These are phyloP conservation scores for Euthynnus affinis DNA, from an alignment of 2,797 vertebrate species.

Conservation along the genomic window DNA sequence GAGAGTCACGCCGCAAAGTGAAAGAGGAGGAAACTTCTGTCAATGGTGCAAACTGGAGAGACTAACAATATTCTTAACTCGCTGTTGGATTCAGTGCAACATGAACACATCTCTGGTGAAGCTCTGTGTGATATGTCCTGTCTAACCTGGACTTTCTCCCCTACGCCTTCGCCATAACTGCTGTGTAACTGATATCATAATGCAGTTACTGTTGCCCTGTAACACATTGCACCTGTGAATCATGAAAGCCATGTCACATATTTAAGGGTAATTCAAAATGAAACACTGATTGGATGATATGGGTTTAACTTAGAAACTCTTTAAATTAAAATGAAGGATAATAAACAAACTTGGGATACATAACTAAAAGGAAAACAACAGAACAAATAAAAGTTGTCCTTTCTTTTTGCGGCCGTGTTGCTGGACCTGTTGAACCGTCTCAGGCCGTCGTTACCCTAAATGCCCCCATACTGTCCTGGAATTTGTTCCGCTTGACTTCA, in stretches of 20 bases:
- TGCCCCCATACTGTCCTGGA: not conserved
- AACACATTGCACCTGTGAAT: not conserved
- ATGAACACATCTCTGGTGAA: not conserved
- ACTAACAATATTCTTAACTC: conserved; percentile 3
- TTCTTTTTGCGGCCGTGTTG: not conserved
- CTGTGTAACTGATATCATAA: not conserved
- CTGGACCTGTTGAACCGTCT: not conserved
- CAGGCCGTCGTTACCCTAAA: conserved; percentile 6
- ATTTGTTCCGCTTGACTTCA: conserved; percentile 40
- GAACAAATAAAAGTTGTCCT: no score
- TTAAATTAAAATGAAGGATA: not conserved
- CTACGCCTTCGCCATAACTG: no score
- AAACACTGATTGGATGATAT: not conserved
- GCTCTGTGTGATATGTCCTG: not conserved
- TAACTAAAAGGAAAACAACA: not conserved
- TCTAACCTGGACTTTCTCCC: not conserved
- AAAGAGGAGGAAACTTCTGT: conserved; percentile 49
- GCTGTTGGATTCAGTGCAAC: conserved; percentile 6
- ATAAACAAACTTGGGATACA: not conserved
- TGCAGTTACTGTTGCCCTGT: not conserved
- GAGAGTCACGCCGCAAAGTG: conserved; percentile 14
- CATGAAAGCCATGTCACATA: not conserved
- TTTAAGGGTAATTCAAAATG: not conserved
- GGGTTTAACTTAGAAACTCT: not conserved
- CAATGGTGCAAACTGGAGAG: not conserved